Conservation (phyloP, 2,888 invertebrate genomes). For the Coremacera marginata region DNA sequence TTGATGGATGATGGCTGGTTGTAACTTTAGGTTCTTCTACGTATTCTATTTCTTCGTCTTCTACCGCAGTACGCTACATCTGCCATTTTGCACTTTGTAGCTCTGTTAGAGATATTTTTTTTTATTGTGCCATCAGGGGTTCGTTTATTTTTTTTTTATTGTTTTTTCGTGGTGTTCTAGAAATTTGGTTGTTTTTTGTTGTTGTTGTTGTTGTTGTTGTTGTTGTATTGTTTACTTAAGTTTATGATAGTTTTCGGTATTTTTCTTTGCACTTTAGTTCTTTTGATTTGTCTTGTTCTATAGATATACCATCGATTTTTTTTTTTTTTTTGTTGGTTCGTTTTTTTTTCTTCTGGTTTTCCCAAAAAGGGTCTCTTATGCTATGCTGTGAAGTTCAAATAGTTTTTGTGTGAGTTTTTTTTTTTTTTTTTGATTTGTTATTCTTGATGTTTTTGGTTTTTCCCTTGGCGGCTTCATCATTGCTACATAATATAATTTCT, state of each 20-base stretch:
- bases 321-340: neutral
- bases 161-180: conserved; percentile 24
- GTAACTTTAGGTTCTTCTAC: conserved; percentile 54
- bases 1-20: conserved; percentile 59
- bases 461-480: conserved; percentile 31
- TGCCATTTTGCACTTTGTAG: neutral
- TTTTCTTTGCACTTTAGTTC: conserved; percentile 10
- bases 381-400: conserved; percentile 39
- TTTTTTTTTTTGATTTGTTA: neutral
- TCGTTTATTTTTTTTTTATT: conserved; percentile 16
- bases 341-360: neutral
- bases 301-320: neutral
- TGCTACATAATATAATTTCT: conserved; percentile 30
- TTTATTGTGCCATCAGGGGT: neutral
- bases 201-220: conserved; percentile 1
- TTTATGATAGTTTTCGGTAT: conserved; percentile 37
- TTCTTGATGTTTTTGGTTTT: conserved; percentile 15
- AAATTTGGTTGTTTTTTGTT: conserved; percentile 10
- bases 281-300: conserved; percentile 8
- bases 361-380: conserved; percentile 46
- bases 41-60: conserved; percentile 52
- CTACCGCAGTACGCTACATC: neutral
- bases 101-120: neutral
- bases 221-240: conserved; percentile 39
- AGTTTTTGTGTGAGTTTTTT: conserved; percentile 21